These are phyloP conservation scores for Leucosticte australis DNA, from an alignment of 2,113 vertebrate species.

Conservation along the genomic window DNA sequence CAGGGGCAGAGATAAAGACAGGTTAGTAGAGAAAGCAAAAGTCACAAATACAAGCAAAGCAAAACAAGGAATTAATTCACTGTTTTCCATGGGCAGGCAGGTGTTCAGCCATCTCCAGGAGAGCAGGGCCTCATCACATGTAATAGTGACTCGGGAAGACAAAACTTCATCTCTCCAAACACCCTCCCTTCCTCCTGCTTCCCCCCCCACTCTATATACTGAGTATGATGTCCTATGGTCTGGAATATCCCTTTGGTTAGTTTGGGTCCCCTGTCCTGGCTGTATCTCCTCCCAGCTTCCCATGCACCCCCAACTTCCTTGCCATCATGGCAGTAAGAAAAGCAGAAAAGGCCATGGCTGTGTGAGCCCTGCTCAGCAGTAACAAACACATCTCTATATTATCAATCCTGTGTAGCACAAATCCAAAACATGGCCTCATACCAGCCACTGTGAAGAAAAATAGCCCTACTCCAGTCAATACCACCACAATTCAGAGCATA, in stretches of 20 bases:
- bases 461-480: not conserved
- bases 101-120: not conserved
- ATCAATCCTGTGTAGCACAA: not conserved
- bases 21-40: not conserved
- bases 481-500: not conserved
- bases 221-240: not conserved
- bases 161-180: not conserved
- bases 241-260: not conserved
- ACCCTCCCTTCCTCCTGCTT: not conserved
- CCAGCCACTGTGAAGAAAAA: not conserved
- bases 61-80: not conserved
- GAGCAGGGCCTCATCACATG: not conserved
- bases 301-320: not conserved
- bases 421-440: not conserved
- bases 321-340: accelerated
- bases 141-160: not conserved
- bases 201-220: accelerated
- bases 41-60: not conserved
- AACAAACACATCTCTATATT: not conserved
- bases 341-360: not conserved
- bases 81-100: not conserved
- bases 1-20: not conserved
- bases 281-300: not conserved
- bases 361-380: not conserved
- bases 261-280: not conserved